Percentiles rank a stretch among this genome's conserved stretches.
phyloP scores from a whole-genome alignment of 1,140 invertebrate genomes.

The Zaprionus vittiger region DNA sequence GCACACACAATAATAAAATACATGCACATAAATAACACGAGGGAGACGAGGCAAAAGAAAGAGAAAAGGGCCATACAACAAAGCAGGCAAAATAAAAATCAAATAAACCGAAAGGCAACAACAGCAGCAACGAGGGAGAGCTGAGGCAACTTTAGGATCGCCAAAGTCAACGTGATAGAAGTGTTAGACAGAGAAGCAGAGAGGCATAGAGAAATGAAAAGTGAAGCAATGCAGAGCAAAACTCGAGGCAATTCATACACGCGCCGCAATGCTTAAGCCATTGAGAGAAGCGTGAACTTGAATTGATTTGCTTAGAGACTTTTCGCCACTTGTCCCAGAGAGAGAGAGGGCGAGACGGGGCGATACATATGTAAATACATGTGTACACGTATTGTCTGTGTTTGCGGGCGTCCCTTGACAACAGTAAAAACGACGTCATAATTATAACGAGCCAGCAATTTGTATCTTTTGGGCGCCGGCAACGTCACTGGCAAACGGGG shows the following conservation, averaged over 20 bases:
- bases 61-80: constrained; percentile 46
- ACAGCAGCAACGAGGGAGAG: constrained; percentile 8
- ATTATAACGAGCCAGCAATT: constrained; percentile 79
- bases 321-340: constrained; percentile 8
- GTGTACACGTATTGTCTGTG: neutral
- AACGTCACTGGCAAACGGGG: constrained; percentile 48
- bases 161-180: constrained; percentile 38
- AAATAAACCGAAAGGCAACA: constrained; percentile 62
- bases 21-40: constrained; percentile 73
- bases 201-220: constrained; percentile 18
- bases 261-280: constrained; percentile 52
- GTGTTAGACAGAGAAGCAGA: constrained; percentile 21
- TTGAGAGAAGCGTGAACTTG: constrained; percentile 75
- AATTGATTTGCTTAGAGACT: constrained; percentile 72
- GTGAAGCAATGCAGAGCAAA: constrained; percentile 18
- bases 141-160: constrained; percentile 43
- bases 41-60: constrained; percentile 26
- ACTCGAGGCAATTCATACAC: constrained; percentile 65
- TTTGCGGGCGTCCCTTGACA: constrained; percentile 36
- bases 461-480: constrained; percentile 45
- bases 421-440: constrained; percentile 76
- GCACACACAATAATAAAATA: constrained; percentile 65
- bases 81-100: constrained; percentile 65
- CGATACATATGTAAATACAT: neutral
- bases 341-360: constrained; percentile 13